Conservation (phyloP, 1,140 invertebrate species). For the Saccostrea cuccullata region DNA sequence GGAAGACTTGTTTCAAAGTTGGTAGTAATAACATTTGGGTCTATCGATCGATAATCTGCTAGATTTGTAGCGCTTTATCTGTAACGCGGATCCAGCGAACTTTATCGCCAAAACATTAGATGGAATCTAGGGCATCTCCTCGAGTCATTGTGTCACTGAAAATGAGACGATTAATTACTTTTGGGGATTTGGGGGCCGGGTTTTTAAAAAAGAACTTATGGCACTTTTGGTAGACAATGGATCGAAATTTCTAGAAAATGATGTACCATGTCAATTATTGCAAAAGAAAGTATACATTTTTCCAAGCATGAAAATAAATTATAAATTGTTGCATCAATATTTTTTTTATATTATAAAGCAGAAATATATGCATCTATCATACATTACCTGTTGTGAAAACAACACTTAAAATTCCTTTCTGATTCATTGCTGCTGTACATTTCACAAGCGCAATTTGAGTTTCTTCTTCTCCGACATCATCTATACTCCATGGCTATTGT, state of each 20-base stretch:
- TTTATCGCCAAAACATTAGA: slow-evolving; percentile 10
- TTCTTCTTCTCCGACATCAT: neutral
- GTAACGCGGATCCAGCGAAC: neutral
- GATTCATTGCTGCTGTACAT: slow-evolving; percentile 13
- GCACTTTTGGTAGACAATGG: too few relatives aligned
- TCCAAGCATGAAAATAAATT: neutral
- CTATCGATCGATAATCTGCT: neutral
- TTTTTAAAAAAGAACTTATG: too few relatives aligned
- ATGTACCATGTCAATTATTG: neutral
- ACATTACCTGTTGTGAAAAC: neutral
- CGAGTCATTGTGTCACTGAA: neutral
- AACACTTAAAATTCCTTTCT: slow-evolving; percentile 1
- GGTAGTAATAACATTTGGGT: neutral
- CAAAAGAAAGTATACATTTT: neutral
- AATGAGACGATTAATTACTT: neutral
- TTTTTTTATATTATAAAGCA: neutral
- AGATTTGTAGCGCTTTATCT: neutral
- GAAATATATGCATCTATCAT: neutral
- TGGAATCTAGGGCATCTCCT: neutral
- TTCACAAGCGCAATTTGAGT: slow-evolving; percentile 1
- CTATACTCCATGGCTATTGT: neutral
- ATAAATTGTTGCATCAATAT: too few relatives aligned
- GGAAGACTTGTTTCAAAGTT: neutral
- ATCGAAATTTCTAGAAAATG: too few relatives aligned
- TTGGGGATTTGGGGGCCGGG: too few relatives aligned